phyloP scores from a whole-genome alignment of 2,888 invertebrate species.

The Polia nebulosa region DNA sequence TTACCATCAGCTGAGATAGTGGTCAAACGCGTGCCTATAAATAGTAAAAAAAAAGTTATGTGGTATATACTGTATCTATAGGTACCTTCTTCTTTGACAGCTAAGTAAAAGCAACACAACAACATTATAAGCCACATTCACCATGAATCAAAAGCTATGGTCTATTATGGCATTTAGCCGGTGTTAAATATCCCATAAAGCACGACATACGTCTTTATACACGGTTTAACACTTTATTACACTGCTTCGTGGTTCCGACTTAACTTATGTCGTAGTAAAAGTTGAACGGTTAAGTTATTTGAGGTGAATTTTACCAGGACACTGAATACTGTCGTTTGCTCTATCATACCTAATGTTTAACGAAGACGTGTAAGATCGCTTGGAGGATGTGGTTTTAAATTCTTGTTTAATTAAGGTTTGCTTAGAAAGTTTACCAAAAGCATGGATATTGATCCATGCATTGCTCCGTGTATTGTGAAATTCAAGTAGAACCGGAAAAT shows the following conservation, averaged over 20 bases:
- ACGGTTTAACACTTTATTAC: conserved; percentile 48
- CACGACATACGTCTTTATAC: conserved; percentile 42
- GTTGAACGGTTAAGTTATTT: conserved; percentile 33
- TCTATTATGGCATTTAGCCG: conserved; percentile 35
- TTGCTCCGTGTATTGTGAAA: background rate
- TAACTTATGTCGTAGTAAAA: conserved; percentile 43
- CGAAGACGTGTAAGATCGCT: background rate
- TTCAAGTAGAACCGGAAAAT: background rate
- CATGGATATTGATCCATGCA: too few relatives aligned
- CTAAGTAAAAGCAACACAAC: background rate
- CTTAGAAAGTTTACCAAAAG: background rate
- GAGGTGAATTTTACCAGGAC: conserved; percentile 18
- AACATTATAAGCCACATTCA: conserved; percentile 2
- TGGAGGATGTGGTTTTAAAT: background rate
- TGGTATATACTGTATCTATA: too few relatives aligned
- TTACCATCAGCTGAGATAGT: too few relatives aligned
- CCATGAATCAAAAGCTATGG: conserved; percentile 43
- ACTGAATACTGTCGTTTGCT: conserved; percentile 13
- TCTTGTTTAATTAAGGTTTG: background rate
- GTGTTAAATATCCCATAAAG: conserved; percentile 46
- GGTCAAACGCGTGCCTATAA: too few relatives aligned
- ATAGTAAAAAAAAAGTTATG: too few relatives aligned
- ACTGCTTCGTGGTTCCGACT: conserved; percentile 20
- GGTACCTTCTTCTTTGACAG: too few relatives aligned
- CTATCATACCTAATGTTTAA: conserved; percentile 3